A percentile compares a stretch with the other conserved stretches of the same genome.
Conservation (phyloP, 2,113 vertebrate species). For the Anolis sagrei region DNA sequence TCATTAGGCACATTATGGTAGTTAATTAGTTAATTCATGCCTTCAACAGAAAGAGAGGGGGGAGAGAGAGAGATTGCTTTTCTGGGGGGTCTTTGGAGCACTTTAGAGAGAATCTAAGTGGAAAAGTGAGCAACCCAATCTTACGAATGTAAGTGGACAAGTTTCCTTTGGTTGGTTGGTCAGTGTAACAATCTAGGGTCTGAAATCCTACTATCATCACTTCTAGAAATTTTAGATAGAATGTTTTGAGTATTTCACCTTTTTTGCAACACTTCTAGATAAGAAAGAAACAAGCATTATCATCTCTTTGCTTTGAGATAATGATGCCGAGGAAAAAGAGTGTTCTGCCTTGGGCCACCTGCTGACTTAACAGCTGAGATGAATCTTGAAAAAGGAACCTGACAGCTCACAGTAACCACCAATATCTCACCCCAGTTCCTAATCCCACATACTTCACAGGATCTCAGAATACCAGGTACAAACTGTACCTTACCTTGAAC, state of each 20-base stretch:
- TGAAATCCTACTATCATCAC: background rate
- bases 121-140: no score
- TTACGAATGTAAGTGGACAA: background rate
- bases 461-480: background rate
- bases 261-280: background rate
- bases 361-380: background rate
- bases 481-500: slow-evolving; percentile 84
- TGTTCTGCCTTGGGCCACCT: background rate
- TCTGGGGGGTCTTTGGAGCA: background rate
- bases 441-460: background rate
- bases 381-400: background rate
- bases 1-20: no score
- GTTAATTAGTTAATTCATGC: background rate
- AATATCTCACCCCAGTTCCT: background rate
- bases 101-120: background rate
- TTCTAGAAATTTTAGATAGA: background rate
- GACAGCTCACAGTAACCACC: background rate
- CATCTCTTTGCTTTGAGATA: background rate
- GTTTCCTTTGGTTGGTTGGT: background rate
- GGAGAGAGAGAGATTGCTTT: background rate
- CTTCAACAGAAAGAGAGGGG: background rate
- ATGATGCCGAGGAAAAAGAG: background rate
- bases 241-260: background rate
- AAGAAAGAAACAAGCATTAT: background rate
- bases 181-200: background rate